A percentile compares a stretch with the other conserved stretches of the same genome.
These are phyloP conservation scores for Synaphobranchus kaupii DNA, from an alignment of 2,797 vertebrate species.

Conservation along the genomic window DNA sequence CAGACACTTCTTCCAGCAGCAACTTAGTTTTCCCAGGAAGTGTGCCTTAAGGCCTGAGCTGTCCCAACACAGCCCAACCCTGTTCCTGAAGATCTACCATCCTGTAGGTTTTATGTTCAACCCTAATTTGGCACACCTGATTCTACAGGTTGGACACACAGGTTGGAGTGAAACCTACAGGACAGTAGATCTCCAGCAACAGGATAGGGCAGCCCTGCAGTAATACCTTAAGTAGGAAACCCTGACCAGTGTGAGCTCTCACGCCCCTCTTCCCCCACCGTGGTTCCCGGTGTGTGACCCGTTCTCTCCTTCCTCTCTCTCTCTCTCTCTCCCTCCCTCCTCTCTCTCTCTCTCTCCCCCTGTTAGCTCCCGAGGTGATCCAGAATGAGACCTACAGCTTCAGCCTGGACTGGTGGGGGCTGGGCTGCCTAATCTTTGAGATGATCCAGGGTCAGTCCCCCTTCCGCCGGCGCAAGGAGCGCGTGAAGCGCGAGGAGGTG, in stretches of 20 bases:
- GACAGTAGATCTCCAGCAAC: no score
- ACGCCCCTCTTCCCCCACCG: not conserved
- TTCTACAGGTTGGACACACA: no score
- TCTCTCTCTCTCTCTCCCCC: not conserved
- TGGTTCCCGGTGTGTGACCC: not conserved
- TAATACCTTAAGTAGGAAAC: no score
- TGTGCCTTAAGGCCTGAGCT: no score
- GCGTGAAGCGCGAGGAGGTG: conserved; percentile 84
- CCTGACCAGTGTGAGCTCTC: not conserved
- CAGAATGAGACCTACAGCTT: conserved; percentile 85
- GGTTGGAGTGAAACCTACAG: no score
- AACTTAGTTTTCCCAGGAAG: no score
- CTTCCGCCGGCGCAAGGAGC: conserved; percentile 86
- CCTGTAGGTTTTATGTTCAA: no score
- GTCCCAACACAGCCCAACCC: no score
- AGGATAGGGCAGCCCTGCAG: no score
- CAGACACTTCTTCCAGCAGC: no score
- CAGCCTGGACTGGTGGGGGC: conserved; percentile 92
- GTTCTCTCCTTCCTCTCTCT: not conserved
- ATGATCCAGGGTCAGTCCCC: conserved; percentile 93
- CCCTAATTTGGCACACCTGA: no score
- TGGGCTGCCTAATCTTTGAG: conserved; percentile 90
- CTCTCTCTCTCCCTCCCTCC: not conserved
- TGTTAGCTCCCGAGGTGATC: conserved; percentile 87
- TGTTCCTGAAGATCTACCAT: no score